phyloP scores from a whole-genome alignment of 2,888 invertebrate genomes.

The Cantharis rustica region DNA sequence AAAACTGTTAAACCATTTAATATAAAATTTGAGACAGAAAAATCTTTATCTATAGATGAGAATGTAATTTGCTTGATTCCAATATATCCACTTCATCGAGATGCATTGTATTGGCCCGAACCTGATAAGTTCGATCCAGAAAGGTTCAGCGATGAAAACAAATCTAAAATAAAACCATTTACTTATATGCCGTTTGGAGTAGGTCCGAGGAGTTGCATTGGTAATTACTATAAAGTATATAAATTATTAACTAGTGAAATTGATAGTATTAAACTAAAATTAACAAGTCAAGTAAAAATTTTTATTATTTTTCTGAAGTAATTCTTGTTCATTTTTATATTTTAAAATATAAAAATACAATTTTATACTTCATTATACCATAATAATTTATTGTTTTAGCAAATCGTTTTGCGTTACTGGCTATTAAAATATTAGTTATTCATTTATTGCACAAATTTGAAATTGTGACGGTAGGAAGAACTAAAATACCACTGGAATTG shows the following conservation, averaged over 20 bases:
- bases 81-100: conserved; percentile 40
- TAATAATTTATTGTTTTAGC: conserved; percentile 18
- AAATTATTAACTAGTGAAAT: no score
- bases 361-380: no score
- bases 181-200: conserved; percentile 51
- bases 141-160: conserved; percentile 60
- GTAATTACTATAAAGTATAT: not conserved
- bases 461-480: conserved; percentile 39
- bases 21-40: conserved; percentile 30
- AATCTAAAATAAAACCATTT: conserved; percentile 55
- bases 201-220: conserved; percentile 63
- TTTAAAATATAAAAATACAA: no score
- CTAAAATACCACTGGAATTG: conserved; percentile 39
- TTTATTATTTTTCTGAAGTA: no score
- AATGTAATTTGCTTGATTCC: conserved; percentile 36
- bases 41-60: not conserved
- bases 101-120: conserved; percentile 42
- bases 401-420: conserved; percentile 32
- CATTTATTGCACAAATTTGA: conserved; percentile 40
- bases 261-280: no score
- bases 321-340: no score
- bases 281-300: no score
- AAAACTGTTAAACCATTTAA: conserved; percentile 34
- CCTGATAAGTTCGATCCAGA: conserved; percentile 49
- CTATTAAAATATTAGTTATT: conserved; percentile 37